Base-by-base conservation (phyloP, 2,113 vertebrate genomes). In the Chascanopsetta lugubris region DNA sequence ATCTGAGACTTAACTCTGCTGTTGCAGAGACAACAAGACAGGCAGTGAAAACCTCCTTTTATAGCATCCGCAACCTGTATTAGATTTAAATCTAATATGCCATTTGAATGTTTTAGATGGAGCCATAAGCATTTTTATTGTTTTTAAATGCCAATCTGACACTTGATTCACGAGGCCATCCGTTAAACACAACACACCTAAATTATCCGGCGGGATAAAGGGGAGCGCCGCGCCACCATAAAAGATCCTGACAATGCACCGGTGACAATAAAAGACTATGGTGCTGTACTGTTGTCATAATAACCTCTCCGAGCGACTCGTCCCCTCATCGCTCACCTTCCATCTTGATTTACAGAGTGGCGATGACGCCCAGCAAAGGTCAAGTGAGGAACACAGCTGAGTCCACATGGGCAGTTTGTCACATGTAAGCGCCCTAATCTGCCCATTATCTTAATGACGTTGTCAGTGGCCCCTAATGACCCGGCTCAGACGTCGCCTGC, bases 391-490 rank as follows among this genome's bases (percentile, higher is more conserved):
- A 87, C 86, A 79, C 30, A 57, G 61, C 42, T 8, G 59, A 54
- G 72, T 73, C 82, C 80, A 36, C 65, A 61, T 57, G 22, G 34
- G 71, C 88, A 80, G 56, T 82, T 80, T 87, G 86, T 90, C 88
- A 90, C 85, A 83, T 78, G 87, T 90, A 86, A 83, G 74, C 29
- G 66, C 81, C 77, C 63, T 90, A 90, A 91, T 91, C 88, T 85
- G 75, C 84, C 82, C 83, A 82, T 86, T 90, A 88, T 88, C 86
- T 89, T 90, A 90, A 92, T 90, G 86, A 86, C 86, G 63, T 85
- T 86, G 88, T 91, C 91, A 89, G 85, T 71, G 82, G 84, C 80
- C 85, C 80, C 91, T 92, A 90, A 92, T 92, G 90, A 90, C 85
- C 79, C 47, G 17, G 76, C 82, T 86, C 86, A 79, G 82, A 84